Evolutionary conservation across 1,140 invertebrate genomes (phyloP).

Genomic region (Drosophila busckii): DNA sequence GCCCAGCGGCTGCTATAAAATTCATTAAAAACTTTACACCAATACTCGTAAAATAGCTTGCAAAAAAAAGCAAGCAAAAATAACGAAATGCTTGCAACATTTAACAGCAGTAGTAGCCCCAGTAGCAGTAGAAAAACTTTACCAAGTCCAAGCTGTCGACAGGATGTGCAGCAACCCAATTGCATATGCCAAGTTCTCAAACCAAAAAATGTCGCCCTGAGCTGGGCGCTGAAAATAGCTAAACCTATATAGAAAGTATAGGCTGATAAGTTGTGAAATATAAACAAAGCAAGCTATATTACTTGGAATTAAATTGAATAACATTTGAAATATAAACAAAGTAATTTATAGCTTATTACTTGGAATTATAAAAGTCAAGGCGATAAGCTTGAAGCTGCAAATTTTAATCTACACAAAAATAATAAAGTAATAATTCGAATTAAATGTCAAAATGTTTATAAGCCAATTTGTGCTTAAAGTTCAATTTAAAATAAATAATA

Average conservation of each 20-base stretch:
- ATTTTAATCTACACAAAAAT: too few relatives aligned
- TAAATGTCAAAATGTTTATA: too few relatives aligned
- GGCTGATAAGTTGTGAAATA: too few relatives aligned
- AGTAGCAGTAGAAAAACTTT: slow-evolving; percentile 45
- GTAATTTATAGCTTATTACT: too few relatives aligned
- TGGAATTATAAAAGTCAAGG: too few relatives aligned
- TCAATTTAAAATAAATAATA: too few relatives aligned
- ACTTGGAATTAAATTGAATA: too few relatives aligned
- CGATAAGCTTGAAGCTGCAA: too few relatives aligned
- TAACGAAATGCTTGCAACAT: slow-evolving; percentile 52
- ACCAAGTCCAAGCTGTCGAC: slow-evolving; percentile 70
- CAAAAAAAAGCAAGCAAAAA: slow-evolving; percentile 46
- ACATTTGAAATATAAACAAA: too few relatives aligned
- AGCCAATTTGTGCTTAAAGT: too few relatives aligned
- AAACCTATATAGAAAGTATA: neutral
- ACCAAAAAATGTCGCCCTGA: slow-evolving; percentile 42
- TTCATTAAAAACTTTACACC: slow-evolving; percentile 68
- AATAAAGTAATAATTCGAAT: too few relatives aligned
- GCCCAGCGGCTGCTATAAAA: slow-evolving; percentile 60
- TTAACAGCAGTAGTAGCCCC: slow-evolving; percentile 45
- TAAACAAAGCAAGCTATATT: too few relatives aligned
- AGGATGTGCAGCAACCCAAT: slow-evolving; percentile 74
- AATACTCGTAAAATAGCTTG: slow-evolving; percentile 22
- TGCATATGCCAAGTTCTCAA: slow-evolving; percentile 71
- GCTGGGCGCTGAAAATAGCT: slow-evolving; percentile 22